Conservation (phyloP, 2,113 vertebrate genomes). For the Hymenochirus boettgeri region DNA sequence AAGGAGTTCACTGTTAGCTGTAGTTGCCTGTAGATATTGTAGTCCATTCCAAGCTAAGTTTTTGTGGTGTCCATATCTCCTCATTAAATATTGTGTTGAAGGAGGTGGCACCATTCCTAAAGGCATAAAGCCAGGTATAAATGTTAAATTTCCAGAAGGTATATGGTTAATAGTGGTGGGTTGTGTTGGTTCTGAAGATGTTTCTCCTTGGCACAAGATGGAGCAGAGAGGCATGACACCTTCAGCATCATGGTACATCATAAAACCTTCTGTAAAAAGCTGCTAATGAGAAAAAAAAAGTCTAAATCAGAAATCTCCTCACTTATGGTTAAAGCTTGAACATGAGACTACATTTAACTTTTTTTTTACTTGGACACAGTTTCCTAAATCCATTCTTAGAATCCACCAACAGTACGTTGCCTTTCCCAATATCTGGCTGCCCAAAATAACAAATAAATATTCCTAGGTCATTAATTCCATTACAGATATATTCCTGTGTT, state of each 20-base stretch:
- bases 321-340: no score
- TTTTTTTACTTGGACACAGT: no score
- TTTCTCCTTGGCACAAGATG: slow-evolving; percentile 40
- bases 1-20: slow-evolving; percentile 4
- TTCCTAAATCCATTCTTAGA: no score
- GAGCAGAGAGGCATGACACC: slow-evolving; percentile 41
- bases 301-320: neutral
- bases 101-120: slow-evolving; percentile 3
- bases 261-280: slow-evolving; percentile 38
- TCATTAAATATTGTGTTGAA: slow-evolving; percentile 8
- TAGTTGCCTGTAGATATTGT: rapidly evolving
- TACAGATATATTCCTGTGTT: no score
- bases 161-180: neutral
- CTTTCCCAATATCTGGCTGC: no score
- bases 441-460: no score
- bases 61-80: slow-evolving; percentile 14
- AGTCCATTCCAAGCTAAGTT: slow-evolving; percentile 20
- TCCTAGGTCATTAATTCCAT: no score
- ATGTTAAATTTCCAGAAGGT: neutral
- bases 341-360: no score
- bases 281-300: slow-evolving; percentile 45
- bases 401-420: no score
- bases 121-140: slow-evolving; percentile 26
- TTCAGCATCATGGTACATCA: slow-evolving; percentile 9
- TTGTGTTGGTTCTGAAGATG: neutral